Evolutionary conservation across 2,888 invertebrate species (phyloP).

Genomic region (Apamea sordens): DNA sequence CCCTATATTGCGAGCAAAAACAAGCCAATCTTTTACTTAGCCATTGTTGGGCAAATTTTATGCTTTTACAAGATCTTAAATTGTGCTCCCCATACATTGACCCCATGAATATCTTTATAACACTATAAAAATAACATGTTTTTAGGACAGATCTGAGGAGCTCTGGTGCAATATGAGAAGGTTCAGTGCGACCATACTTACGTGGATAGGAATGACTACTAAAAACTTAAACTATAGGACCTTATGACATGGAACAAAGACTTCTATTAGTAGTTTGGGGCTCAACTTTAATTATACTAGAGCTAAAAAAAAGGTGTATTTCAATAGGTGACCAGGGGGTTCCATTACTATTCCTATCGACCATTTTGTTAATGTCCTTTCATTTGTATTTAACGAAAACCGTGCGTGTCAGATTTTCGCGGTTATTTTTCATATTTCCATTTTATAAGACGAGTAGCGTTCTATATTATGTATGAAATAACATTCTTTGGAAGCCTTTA

Average conservation of each 20-base stretch:
- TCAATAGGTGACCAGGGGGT: background rate
- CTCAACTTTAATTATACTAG: too few relatives aligned
- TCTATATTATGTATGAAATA: background rate
- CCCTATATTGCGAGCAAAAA: slow-evolving; percentile 40
- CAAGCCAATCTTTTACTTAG: slow-evolving; percentile 45
- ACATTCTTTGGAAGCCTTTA: background rate
- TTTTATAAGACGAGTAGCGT: background rate
- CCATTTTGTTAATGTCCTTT: background rate
- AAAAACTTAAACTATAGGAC: background rate
- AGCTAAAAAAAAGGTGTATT: background rate
- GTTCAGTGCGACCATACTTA: background rate
- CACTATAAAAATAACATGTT: slow-evolving; percentile 56
- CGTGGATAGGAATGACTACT: background rate
- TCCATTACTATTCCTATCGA: background rate
- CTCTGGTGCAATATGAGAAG: slow-evolving; percentile 6
- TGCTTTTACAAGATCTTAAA: slow-evolving; percentile 33
- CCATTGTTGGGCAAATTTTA: slow-evolving; percentile 43
- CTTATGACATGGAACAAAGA: background rate
- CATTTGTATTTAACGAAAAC: background rate
- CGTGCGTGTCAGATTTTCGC: background rate
- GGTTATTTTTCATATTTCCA: background rate
- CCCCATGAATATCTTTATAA: slow-evolving; percentile 53
- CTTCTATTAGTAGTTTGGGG: background rate
- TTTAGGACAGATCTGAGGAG: slow-evolving; percentile 20
- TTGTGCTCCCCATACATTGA: slow-evolving; percentile 44